These are phyloP conservation scores for Leucoma salicis DNA, from an alignment of 2,888 invertebrate genomes.

Conservation along the genomic window DNA sequence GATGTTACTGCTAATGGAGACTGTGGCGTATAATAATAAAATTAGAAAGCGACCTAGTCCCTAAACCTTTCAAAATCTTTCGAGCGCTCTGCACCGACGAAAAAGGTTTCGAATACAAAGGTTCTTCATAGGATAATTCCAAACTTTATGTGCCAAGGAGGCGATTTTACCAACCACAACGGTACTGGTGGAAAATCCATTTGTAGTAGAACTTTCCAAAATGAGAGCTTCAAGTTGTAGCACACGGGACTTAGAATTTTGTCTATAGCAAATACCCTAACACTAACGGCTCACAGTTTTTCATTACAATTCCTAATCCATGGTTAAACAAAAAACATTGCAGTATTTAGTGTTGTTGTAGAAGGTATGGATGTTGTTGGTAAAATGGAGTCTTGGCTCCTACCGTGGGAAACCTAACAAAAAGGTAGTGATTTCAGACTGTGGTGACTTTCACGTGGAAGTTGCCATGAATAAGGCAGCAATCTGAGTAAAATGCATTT, in stretches of 20 bases:
- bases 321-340: constrained; percentile 98
- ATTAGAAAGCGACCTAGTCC: constrained; percentile 93
- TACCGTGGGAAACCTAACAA: constrained; percentile 92
- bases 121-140: constrained; percentile 96
- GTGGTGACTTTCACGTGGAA: constrained; percentile 86
- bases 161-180: constrained; percentile 96
- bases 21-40: constrained; percentile 94
- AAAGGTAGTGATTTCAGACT: constrained; percentile 90
- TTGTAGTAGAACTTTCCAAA: constrained; percentile 95
- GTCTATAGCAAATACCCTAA: constrained; percentile 97
- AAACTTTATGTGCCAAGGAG: constrained; percentile 98
- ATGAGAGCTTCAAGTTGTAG: constrained; percentile 97
- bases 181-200: constrained; percentile 98
- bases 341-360: constrained; percentile 95
- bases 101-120: constrained; percentile 90
- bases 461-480: constrained; percentile 24
- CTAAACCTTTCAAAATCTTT: constrained; percentile 98
- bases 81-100: constrained; percentile 90
- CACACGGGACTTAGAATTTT: constrained; percentile 94
- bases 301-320: constrained; percentile 95
- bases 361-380: constrained; percentile 96
- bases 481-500: constrained; percentile 3
- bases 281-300: constrained; percentile 98
- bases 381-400: constrained; percentile 91
- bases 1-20: constrained; percentile 93